A percentile compares a stretch with the other conserved stretches of the same genome.
Evolutionary conservation across 2,888 invertebrate genomes (phyloP).

Genomic region (Mesorhabditis sp.): DNA sequence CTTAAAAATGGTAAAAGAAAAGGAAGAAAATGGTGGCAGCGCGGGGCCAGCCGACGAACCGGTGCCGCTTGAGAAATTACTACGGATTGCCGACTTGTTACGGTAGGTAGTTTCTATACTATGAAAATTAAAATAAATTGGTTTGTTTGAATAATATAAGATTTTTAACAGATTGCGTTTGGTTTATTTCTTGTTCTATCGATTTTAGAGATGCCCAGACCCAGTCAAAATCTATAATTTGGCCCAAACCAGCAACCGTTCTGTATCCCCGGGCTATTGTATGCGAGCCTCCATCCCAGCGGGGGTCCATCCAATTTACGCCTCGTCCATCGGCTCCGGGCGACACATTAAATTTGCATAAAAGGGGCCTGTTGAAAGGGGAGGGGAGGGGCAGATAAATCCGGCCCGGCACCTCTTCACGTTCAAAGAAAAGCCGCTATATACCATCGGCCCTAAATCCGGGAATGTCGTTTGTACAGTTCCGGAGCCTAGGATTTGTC

Average conservation of each 20-base stretch:
- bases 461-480: too few relatives aligned
- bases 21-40: background rate
- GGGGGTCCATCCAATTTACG: too few relatives aligned
- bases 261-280: too few relatives aligned
- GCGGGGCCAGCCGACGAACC: background rate
- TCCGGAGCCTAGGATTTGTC: too few relatives aligned
- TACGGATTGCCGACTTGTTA: background rate
- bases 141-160: background rate
- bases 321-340: too few relatives aligned
- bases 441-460: too few relatives aligned
- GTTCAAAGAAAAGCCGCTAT: too few relatives aligned
- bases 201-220: background rate
- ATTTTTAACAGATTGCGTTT: background rate
- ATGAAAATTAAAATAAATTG: background rate
- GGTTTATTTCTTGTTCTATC: background rate
- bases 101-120: background rate
- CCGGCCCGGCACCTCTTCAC: too few relatives aligned
- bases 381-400: too few relatives aligned
- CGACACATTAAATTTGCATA: too few relatives aligned
- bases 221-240: background rate
- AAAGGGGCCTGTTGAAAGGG: too few relatives aligned
- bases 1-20: background rate
- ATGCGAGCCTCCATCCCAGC: too few relatives aligned
- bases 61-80: background rate
- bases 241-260: background rate